Evolutionary conservation across 1,140 invertebrate species (phyloP).

Genomic region (Hormaphis cornu): DNA sequence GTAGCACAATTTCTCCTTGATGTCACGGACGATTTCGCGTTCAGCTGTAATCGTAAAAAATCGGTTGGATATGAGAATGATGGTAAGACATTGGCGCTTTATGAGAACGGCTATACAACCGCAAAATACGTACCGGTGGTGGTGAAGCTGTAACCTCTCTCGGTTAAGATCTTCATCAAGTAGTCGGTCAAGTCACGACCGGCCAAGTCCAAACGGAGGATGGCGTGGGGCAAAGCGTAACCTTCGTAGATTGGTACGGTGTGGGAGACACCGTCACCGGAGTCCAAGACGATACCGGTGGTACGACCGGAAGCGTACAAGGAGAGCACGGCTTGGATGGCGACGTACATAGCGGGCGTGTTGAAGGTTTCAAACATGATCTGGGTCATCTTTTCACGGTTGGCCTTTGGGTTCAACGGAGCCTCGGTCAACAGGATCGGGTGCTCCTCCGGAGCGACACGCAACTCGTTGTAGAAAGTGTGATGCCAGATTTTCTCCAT

Average conservation of each 20-base stretch:
- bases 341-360: conserved; percentile 85
- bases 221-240: conserved; percentile 66
- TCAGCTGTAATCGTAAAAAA: conserved; percentile 58
- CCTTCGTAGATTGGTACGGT: conserved; percentile 82
- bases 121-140: conserved; percentile 46
- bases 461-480: conserved; percentile 75
- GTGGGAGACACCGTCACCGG: conserved; percentile 76
- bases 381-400: conserved; percentile 78
- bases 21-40: conserved; percentile 90
- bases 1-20: conserved; percentile 89
- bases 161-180: conserved; percentile 78
- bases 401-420: conserved; percentile 72
- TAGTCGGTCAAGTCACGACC: conserved; percentile 82
- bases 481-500: conserved; percentile 73
- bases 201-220: conserved; percentile 78
- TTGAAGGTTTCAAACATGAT: conserved; percentile 85
- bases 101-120: background rate
- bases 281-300: conserved; percentile 75
- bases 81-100: too few species aligned
- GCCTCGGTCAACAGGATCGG: conserved; percentile 78
- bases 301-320: conserved; percentile 79
- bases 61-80: background rate
- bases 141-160: conserved; percentile 62
- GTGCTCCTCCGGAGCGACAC: conserved; percentile 82
- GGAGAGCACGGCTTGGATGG: conserved; percentile 70